Base-by-base conservation (phyloP, 1,140 invertebrate genomes). In the Gryllus bimaculatus region DNA sequence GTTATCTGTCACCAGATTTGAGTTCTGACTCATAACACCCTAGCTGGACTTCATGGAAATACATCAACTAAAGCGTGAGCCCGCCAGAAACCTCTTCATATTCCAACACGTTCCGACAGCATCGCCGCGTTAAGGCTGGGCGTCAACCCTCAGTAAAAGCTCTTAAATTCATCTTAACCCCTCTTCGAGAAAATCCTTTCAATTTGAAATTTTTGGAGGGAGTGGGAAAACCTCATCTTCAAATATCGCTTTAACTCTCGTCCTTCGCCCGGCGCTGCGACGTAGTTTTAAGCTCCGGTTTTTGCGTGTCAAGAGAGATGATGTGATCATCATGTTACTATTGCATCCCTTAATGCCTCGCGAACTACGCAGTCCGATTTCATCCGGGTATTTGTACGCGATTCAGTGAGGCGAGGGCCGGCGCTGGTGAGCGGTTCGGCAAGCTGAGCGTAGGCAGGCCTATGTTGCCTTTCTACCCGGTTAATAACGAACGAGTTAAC, bases 241-340 rank as follows among this genome's bases (percentile, higher is more conserved):
- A 66, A 66, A 66, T 66, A 66, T 66, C 54, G 54, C 54, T 66
- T 66, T 66, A 66, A 66, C 54, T 66, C 18, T 10, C 54, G 54
- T 66, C 54, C 18, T 66, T 66, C 54, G 54, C 10, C 54, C 54
- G 10, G 18, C 18, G 18, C 18, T 18, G 10, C 54, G 18, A 66
- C 54, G 54, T 3, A 66, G 10, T 66, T 66, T 66, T 13, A 66
- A 66, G 54, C 54, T 39, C 26, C 26, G 26, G 26, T 39, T 39
- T 39, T 39, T 39, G 26, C 26, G 26, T 39, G 26, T 39, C 26
- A 39, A 39, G 26, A 39, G 54, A 66, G 54, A 66, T 66, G 54
- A 66, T 66, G 54, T 66, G 54, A 66, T 66, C 54, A 66, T 66
- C 54, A 66, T 66, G 54, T 66, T 13, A 66, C 54, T 66, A 66